Evolutionary conservation across 2,888 invertebrate species (phyloP).

Genomic region (Platycheirus albimanus): DNA sequence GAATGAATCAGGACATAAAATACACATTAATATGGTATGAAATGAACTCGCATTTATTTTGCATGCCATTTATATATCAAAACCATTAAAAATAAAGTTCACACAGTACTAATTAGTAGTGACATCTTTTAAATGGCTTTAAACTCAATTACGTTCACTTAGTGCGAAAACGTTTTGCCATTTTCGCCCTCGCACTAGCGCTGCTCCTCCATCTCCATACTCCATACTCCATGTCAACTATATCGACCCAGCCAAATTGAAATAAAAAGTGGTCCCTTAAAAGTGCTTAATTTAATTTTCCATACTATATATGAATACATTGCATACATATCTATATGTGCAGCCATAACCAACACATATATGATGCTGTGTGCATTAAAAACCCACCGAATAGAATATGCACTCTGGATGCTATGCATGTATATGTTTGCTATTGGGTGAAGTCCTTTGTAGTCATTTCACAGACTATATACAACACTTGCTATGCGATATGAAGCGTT

Average conservation of each 20-base stretch:
- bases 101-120: conserved; percentile 54
- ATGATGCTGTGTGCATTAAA: conserved; percentile 7
- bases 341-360: too few species aligned
- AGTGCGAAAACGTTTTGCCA: conserved; percentile 59
- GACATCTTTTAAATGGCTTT: conserved; percentile 70
- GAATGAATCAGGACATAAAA: conserved; percentile 7
- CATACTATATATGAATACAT: conserved; percentile 32
- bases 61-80: conserved; percentile 3
- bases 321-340: too few species aligned
- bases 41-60: background rate
- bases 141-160: conserved; percentile 65
- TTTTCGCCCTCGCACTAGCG: too few species aligned
- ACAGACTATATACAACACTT: conserved; percentile 43
- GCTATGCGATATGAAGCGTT: conserved; percentile 62
- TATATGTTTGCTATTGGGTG: conserved; percentile 19
- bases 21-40: background rate
- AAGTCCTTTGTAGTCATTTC: conserved; percentile 66
- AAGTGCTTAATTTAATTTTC: conserved; percentile 73
- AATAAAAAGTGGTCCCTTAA: conserved; percentile 67
- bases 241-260: conserved; percentile 66
- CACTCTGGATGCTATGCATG: conserved; percentile 41
- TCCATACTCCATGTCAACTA: conserved; percentile 39
- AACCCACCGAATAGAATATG: conserved; percentile 27
- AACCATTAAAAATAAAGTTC: conserved; percentile 55
- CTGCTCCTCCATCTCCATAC: background rate